A percentile compares a stretch with the other conserved stretches of the same genome.
Conservation (phyloP, 2,888 invertebrate genomes). For the Drosophila suboccidentalis region DNA sequence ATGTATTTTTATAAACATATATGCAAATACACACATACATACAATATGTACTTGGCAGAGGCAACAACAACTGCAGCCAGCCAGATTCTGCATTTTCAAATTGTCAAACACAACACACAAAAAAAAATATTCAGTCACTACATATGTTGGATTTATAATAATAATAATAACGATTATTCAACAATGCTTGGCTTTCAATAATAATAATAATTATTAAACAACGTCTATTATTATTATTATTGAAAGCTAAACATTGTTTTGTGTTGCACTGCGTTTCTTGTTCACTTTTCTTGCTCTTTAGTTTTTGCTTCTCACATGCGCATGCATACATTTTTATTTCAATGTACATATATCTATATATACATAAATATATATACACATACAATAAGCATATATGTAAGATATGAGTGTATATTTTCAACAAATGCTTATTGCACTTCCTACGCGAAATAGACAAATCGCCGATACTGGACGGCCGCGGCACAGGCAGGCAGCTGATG, state of each 20-base stretch:
- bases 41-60: conserved; percentile 46
- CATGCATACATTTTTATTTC: conserved; percentile 36
- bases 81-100: conserved; percentile 44
- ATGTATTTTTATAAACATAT: conserved; percentile 4
- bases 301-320: conserved; percentile 45
- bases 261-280: conserved; percentile 11
- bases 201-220: conserved; percentile 9
- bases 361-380: neutral
- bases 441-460: conserved; percentile 44
- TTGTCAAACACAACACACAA: conserved; percentile 27
- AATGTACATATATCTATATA: neutral
- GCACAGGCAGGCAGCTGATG: conserved; percentile 55
- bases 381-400: conserved; percentile 2
- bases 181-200: neutral
- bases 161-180: too few relatives aligned
- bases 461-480: conserved; percentile 32
- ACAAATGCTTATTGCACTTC: conserved; percentile 51
- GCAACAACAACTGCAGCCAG: conserved; percentile 53
- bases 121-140: conserved; percentile 22
- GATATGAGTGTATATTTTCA: conserved; percentile 18
- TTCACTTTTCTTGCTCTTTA: conserved; percentile 24
- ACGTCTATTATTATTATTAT: conserved; percentile 11
- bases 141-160: neutral
- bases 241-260: conserved; percentile 40
- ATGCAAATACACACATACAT: conserved; percentile 3